Conservation (phyloP, 2,797 vertebrate genomes). For the Micrastur ruficollis region DNA sequence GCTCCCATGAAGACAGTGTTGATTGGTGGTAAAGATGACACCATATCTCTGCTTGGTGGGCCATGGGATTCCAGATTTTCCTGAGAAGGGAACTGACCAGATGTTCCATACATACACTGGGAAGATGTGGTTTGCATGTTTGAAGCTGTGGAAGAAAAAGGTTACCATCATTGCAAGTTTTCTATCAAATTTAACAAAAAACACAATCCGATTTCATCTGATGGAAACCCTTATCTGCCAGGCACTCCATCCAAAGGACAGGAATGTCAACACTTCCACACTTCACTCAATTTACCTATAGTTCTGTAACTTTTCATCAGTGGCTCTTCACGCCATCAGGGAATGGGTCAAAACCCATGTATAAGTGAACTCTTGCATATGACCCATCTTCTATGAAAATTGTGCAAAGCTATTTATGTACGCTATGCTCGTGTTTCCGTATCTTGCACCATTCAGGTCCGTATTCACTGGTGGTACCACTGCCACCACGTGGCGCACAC, state of each 20-base stretch:
- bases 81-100: conserved; percentile 82
- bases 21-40: conserved; percentile 92
- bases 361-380: not conserved
- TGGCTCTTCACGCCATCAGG: not conserved
- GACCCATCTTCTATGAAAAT: not conserved
- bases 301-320: not conserved
- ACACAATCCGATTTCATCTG: not conserved
- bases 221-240: not conserved
- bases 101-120: conserved; percentile 90
- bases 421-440: rapidly evolving
- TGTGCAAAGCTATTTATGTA: not conserved
- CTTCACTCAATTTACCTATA: not conserved
- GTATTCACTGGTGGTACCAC: not conserved
- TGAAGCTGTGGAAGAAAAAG: conserved; percentile 69
- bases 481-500: not conserved
- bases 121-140: conserved; percentile 79
- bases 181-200: not conserved
- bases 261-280: not conserved
- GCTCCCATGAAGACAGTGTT: conserved; percentile 97
- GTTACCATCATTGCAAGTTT: not conserved
- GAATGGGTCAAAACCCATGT: not conserved
- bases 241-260: not conserved
- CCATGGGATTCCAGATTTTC: conserved; percentile 82
- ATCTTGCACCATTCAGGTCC: not conserved
- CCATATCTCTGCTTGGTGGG: conserved; percentile 79